Evolutionary conservation across 2,797 vertebrate genomes (phyloP).

Genomic region (Malacoctenus gilli): DNA sequence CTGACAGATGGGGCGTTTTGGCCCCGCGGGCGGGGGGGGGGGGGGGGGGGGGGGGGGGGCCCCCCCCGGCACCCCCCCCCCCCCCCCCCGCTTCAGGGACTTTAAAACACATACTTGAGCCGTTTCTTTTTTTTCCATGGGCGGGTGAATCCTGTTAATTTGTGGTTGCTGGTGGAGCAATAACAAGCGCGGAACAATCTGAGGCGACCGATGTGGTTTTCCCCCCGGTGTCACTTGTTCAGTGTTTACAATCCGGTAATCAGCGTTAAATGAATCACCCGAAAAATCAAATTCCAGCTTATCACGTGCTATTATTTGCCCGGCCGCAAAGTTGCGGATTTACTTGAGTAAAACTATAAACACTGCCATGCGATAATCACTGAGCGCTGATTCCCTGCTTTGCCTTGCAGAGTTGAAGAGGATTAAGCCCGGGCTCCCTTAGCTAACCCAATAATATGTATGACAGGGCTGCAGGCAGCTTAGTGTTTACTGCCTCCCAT

Average conservation of each 20-base stretch:
- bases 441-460: slow-evolving; percentile 70
- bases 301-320: slow-evolving; percentile 24
- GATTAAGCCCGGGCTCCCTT: slow-evolving; percentile 70
- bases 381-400: slow-evolving; percentile 48
- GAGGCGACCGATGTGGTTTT: slow-evolving; percentile 32
- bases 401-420: slow-evolving; percentile 64
- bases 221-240: slow-evolving; percentile 6
- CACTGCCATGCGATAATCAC: slow-evolving; percentile 58
- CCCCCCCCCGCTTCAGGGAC: slow-evolving; percentile 3
- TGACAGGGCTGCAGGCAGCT: slow-evolving; percentile 73
- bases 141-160: slow-evolving; percentile 61
- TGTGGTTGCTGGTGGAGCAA: slow-evolving; percentile 38
- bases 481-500: slow-evolving; percentile 68
- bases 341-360: slow-evolving; percentile 58
- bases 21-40: too few species aligned
- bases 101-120: slow-evolving; percentile 56
- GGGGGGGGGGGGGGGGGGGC: too few species aligned
- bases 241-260: slow-evolving; percentile 40
- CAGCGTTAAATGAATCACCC: slow-evolving; percentile 29
- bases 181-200: slow-evolving; percentile 51
- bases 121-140: slow-evolving; percentile 57
- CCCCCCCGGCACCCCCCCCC: too few species aligned
- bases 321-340: slow-evolving; percentile 42
- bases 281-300: slow-evolving; percentile 37
- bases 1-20: slow-evolving; percentile 39